Percentiles rank a stretch among this genome's conserved stretches.
Conservation (phyloP, 2,888 invertebrate species). For the Esperia sulphurella region DNA sequence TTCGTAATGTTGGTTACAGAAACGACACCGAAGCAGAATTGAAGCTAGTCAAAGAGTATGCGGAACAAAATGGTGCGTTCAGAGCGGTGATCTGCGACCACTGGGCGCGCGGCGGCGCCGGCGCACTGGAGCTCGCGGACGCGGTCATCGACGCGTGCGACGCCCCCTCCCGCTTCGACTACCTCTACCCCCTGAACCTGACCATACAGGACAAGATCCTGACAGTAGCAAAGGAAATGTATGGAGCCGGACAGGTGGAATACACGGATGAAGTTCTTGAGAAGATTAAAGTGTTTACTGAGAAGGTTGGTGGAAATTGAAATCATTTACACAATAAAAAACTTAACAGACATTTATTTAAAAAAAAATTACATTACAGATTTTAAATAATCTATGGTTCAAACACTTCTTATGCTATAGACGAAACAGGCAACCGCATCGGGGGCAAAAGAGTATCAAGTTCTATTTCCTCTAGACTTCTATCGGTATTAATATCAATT, state of each 20-base stretch:
- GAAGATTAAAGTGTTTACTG: conserved; percentile 84
- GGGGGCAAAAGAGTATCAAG: too few species aligned
- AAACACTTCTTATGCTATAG: too few species aligned
- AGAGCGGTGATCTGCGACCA: conserved; percentile 93
- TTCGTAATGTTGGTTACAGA: conserved; percentile 56
- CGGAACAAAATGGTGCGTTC: conserved; percentile 89
- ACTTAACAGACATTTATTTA: too few species aligned
- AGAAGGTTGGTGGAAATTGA: conserved; percentile 83
- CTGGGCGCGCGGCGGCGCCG: conserved; percentile 94
- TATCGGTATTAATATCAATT: too few species aligned
- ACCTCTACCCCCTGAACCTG: conserved; percentile 84
- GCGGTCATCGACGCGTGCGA: conserved; percentile 91
- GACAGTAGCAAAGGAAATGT: conserved; percentile 94
- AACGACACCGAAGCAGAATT: conserved; percentile 93
- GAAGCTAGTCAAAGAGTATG: conserved; percentile 85
- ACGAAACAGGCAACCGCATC: too few species aligned
- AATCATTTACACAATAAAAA: too few species aligned
- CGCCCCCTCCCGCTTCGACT: conserved; percentile 80
- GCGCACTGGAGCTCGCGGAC: conserved; percentile 91
- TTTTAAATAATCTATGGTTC: too few species aligned
- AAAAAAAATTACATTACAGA: too few species aligned
- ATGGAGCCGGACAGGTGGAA: conserved; percentile 94
- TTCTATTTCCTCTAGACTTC: too few species aligned
- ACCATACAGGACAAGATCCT: conserved; percentile 92
- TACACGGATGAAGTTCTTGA: conserved; percentile 85